phyloP scores from a whole-genome alignment of 2,888 invertebrate species.

The Habroteleia sp. region DNA sequence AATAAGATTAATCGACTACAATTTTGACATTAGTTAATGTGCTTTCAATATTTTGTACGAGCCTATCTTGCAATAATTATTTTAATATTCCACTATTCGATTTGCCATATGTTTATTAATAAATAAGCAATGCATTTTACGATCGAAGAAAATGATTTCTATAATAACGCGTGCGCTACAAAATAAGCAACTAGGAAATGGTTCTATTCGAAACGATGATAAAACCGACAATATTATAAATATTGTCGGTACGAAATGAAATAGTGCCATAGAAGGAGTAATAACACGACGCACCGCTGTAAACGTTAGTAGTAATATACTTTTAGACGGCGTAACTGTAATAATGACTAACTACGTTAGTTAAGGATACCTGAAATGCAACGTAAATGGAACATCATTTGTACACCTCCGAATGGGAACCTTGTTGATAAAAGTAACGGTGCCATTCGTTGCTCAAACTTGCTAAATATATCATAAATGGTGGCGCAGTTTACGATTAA shows the following conservation, averaged over 20 bases:
- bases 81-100: too few species aligned
- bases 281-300: slow-evolving; percentile 20
- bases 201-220: slow-evolving; percentile 1
- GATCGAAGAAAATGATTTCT: neutral
- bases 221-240: slow-evolving; percentile 19
- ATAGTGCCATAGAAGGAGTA: slow-evolving; percentile 14
- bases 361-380: slow-evolving; percentile 14
- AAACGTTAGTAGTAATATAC: slow-evolving; percentile 24
- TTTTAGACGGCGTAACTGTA: slow-evolving; percentile 25
- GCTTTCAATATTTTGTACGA: too few species aligned
- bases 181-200: slow-evolving; percentile 7
- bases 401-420: neutral
- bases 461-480: neutral
- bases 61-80: too few species aligned
- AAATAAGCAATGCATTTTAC: too few species aligned
- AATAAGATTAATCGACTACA: too few species aligned
- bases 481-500: too few species aligned
- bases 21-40: too few species aligned
- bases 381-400: slow-evolving; percentile 5
- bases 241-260: slow-evolving; percentile 15
- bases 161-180: slow-evolving; percentile 7
- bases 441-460: slow-evolving; percentile 6
- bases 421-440: slow-evolving; percentile 10
- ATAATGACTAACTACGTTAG: slow-evolving; percentile 25
- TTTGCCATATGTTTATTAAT: too few species aligned